Evolutionary conservation across 2,113 vertebrate species (phyloP).

Genomic region (Anhinga anhinga): DNA sequence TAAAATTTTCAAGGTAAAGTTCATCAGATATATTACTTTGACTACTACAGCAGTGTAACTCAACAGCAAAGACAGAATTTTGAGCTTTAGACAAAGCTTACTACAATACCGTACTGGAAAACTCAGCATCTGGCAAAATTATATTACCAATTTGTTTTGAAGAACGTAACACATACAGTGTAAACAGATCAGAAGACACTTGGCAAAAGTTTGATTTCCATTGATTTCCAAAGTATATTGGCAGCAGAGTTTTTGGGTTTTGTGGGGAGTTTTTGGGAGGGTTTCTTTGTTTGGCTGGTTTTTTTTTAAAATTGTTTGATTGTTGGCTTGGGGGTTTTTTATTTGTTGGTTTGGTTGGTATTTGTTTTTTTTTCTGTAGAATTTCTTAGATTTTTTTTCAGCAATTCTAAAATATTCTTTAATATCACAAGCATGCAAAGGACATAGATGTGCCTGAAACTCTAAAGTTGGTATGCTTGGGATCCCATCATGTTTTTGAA

Average conservation of each 20-base stretch:
- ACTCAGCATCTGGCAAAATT: neutral
- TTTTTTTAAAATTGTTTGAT: neutral
- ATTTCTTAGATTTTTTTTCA: neutral
- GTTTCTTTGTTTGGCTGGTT: neutral
- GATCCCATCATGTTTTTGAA: neutral
- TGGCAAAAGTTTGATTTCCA: neutral
- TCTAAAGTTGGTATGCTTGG: neutral
- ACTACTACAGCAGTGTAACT: neutral
- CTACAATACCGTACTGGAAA: neutral
- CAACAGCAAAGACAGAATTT: neutral
- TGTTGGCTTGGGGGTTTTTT: neutral
- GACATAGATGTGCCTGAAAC: neutral
- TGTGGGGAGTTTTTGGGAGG: neutral
- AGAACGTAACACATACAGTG: neutral
- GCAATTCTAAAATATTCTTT: neutral
- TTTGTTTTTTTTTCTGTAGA: neutral
- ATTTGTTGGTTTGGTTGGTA: neutral
- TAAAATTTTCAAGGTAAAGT: neutral
- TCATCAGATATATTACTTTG: neutral
- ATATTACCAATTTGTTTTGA: neutral
- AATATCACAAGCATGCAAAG: neutral
- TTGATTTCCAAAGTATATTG: neutral
- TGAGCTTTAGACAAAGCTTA: neutral
- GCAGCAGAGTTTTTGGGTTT: neutral
- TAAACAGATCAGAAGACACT: neutral